Base-by-base conservation (phyloP, 2,113 vertebrate species). In the Callocephalon fimbriatum region DNA sequence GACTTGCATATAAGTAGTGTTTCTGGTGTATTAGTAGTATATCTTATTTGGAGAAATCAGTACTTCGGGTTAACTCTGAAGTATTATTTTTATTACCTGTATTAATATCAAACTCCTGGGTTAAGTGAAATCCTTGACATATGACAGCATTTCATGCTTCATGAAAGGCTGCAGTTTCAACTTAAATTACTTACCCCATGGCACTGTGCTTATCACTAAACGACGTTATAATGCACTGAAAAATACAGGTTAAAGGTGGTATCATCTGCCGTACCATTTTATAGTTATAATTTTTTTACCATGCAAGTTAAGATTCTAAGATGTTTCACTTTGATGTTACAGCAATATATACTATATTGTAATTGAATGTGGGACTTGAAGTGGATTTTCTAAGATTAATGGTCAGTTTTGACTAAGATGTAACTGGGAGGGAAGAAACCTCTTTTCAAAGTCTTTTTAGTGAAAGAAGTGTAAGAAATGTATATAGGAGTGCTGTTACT, bases 401-500 rank as follows among this genome's bases (percentile, higher is more conserved):
- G 95, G 89, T 97, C 91, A 96, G 47, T 97, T 98, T 95, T 97
- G 84, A 87, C 88, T 93, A 93, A 87, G 83, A 27, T 79, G 54
- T 92, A 90, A 88, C 45, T 84, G 44, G 32, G 86, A 78, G 45
- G 75, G 35, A 81, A 75, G 61, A 53, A 95, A 71, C 17, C 82
- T 79, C 71, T 80, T 92, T 93, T 93, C 97, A 77, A 96, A 96
- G 94, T 97, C 74, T 97, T 97, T 98, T 83, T 97, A 91, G 95
- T 97, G 90, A 90, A 90, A 97, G 74, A 97, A 76, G 72, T 71
- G 51, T 92, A 70, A 94, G 88, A 77, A 79, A 50, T 97, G 79
- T 97, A 96, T 82, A 94, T 90, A 97, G 88, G 73, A 96, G 56
- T 96, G 96, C 95, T 97, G 97, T 97, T 96, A 96, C 93, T 97